Conservation (phyloP, 2,888 invertebrate species). For the Steromphala cineraria region DNA sequence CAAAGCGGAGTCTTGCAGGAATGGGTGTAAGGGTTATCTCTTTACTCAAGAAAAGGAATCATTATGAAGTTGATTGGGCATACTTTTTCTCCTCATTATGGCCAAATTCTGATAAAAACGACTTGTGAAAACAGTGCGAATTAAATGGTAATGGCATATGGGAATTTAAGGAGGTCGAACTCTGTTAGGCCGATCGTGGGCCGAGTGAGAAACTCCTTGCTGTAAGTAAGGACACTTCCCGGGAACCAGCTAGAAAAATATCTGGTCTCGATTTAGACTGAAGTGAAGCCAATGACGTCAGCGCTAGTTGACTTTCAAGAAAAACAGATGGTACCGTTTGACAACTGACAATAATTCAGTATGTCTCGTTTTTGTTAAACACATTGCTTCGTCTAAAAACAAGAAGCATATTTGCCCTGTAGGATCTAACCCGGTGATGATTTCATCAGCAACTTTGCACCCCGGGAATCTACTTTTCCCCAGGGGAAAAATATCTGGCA, state of each 20-base stretch:
- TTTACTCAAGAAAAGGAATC: background rate
- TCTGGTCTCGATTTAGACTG: background rate
- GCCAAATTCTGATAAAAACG: no score
- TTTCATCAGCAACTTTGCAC: background rate
- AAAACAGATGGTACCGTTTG: conserved; percentile 13
- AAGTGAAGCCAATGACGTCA: background rate
- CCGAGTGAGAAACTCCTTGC: background rate
- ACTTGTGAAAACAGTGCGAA: background rate
- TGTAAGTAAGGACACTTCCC: background rate
- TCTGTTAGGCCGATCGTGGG: background rate
- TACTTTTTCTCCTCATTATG: background rate
- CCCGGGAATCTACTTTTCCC: background rate
- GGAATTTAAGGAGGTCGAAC: background rate
- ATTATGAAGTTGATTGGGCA: conserved; percentile 8
- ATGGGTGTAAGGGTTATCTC: background rate
- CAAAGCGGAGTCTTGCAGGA: background rate
- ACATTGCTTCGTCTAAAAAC: conserved; percentile 6
- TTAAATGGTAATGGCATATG: background rate
- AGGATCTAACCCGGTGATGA: background rate
- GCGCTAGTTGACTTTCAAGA: background rate
- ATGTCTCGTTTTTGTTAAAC: conserved; percentile 14
- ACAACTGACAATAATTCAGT: conserved; percentile 21
- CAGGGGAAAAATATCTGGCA: background rate
- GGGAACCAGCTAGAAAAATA: background rate
- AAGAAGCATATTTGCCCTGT: background rate